phyloP scores from a whole-genome alignment of 2,888 invertebrate genomes.

The Meiosimyza platycephala region DNA sequence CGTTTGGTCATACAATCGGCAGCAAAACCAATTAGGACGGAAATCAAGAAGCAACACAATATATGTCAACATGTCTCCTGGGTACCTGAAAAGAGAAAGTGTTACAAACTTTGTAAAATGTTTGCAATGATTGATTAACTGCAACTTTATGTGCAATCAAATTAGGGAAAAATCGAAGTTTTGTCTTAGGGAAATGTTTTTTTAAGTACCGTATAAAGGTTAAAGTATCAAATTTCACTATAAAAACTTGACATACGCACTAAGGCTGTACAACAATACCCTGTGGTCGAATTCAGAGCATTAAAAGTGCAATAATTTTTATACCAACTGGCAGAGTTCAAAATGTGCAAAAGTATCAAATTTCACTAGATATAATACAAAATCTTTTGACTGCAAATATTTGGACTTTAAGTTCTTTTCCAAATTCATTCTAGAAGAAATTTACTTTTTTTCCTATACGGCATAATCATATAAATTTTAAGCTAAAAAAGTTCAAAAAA shows the following conservation, averaged over 20 bases:
- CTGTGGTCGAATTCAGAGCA: slow-evolving; percentile 7
- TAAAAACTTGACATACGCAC: not conserved
- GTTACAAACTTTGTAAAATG: not conserved
- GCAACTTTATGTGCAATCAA: not conserved
- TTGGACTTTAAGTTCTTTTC: no score
- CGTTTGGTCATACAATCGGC: not conserved
- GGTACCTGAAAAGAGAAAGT: not conserved
- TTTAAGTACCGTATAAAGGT: not conserved
- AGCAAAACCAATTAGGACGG: slow-evolving; percentile 3
- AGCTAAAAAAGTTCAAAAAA: no score
- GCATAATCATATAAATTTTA: no score
- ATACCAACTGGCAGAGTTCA: slow-evolving; percentile 2
- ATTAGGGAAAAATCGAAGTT: not conserved
- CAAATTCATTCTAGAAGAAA: no score
- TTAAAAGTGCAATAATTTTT: slow-evolving; percentile 11
- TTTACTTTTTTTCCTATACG: no score
- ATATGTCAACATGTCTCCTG: not conserved
- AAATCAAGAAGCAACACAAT: not conserved
- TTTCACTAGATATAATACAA: slow-evolving; percentile 19
- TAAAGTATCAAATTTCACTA: not conserved
- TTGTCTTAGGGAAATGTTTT: not conserved
- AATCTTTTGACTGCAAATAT: no score
- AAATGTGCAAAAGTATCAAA: slow-evolving; percentile 26
- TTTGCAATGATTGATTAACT: slow-evolving; percentile 4
- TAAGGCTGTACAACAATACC: not conserved